Percentiles rank a stretch among this genome's conserved stretches.
Evolutionary conservation across 1,140 invertebrate species (phyloP).

Genomic region (Neomicropteryx cornuta): DNA sequence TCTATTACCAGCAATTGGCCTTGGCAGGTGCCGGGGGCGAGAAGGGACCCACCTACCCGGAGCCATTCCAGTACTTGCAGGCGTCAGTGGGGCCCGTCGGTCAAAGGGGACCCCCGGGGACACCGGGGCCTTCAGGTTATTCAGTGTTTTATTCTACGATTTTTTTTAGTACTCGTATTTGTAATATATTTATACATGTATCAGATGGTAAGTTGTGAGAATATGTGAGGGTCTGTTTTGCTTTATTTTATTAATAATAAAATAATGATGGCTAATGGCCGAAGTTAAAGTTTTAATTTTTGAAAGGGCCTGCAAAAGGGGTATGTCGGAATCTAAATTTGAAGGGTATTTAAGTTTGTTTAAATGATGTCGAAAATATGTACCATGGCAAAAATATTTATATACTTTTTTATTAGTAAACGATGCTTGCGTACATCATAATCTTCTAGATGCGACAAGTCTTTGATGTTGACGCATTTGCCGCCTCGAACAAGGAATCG

Average conservation of each 20-base stretch:
- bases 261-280: neutral
- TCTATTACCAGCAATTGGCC: conserved; percentile 53
- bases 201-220: neutral
- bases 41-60: conserved; percentile 55
- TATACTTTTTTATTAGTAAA: no score
- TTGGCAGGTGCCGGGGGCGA: conserved; percentile 54
- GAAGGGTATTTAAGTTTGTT: no score
- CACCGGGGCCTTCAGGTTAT: neutral
- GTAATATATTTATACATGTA: neutral
- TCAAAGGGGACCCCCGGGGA: conserved; percentile 56
- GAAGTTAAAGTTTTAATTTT: neutral
- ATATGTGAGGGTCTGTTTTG: neutral
- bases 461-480: no score
- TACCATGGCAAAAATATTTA: no score
- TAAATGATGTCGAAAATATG: no score
- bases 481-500: no score
- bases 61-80: conserved; percentile 64
- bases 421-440: no score
- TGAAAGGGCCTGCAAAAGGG: no score
- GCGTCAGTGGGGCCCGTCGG: conserved; percentile 65
- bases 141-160: neutral
- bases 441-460: no score
- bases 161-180: neutral
- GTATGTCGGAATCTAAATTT: no score
- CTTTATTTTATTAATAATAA: neutral